A percentile compares a stretch with the other conserved stretches of the same genome.
Conservation (phyloP, 2,113 vertebrate genomes). For the Strigops habroptila region DNA sequence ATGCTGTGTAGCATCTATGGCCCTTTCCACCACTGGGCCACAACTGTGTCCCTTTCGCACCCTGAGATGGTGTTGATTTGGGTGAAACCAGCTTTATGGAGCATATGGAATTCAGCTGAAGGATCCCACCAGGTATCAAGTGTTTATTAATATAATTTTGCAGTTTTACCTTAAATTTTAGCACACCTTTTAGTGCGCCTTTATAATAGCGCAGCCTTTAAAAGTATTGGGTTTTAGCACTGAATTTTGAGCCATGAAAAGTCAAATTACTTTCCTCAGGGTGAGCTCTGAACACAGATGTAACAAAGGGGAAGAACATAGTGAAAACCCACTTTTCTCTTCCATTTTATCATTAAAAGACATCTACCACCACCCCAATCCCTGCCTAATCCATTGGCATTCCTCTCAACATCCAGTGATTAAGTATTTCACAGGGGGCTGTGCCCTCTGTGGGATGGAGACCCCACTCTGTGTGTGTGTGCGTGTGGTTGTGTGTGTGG, state of each 20-base stretch:
- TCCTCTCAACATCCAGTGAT: not conserved
- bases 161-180: accelerated
- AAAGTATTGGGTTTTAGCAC: not conserved
- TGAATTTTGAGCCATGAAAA: not conserved
- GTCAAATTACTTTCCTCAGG: not conserved
- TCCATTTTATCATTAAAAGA: not conserved
- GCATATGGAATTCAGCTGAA: accelerated
- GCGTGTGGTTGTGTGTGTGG: not conserved
- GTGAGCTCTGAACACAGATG: not conserved
- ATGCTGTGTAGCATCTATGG: not conserved
- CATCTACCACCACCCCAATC: not conserved
- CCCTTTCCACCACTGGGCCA: not conserved
- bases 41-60: not conserved
- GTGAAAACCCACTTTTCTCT: not conserved
- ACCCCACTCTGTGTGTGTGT: not conserved
- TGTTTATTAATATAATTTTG: not conserved
- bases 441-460: not conserved
- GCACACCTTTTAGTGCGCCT: not conserved
- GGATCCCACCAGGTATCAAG: not conserved
- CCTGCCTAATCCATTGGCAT: not conserved
- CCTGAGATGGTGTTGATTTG: not conserved
- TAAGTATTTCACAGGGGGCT: not conserved
- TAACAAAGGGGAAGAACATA: not conserved
- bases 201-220: not conserved
- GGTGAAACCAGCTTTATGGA: not conserved